Percentiles rank a stretch among this genome's conserved stretches.
These are phyloP conservation scores for Beris morrisii DNA, from an alignment of 2,888 invertebrate species.

Conservation along the genomic window DNA sequence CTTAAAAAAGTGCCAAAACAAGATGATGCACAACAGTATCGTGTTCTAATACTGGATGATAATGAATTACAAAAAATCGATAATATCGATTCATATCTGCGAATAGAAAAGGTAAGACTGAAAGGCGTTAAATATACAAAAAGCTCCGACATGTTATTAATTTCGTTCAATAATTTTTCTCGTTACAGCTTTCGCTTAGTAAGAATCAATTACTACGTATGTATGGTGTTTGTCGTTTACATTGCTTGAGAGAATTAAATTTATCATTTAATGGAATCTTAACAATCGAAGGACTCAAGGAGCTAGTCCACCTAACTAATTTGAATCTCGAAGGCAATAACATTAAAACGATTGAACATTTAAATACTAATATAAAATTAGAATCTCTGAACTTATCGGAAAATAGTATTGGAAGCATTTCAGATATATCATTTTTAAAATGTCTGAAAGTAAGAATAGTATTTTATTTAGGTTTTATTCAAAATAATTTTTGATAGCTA, in stretches of 20 bases:
- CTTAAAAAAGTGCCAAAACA: slow-evolving; percentile 77
- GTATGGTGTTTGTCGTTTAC: slow-evolving; percentile 81
- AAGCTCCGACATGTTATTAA: slow-evolving; percentile 13
- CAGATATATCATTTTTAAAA: slow-evolving; percentile 81
- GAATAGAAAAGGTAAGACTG: slow-evolving; percentile 71
- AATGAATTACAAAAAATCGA: slow-evolving; percentile 87
- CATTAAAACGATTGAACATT: slow-evolving; percentile 89
- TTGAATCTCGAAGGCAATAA: slow-evolving; percentile 86
- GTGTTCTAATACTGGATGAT: slow-evolving; percentile 76
- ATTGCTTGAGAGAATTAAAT: slow-evolving; percentile 77
- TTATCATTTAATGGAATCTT: slow-evolving; percentile 86
- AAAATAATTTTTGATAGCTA: neutral
- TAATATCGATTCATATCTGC: slow-evolving; percentile 79
- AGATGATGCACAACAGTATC: slow-evolving; percentile 68
- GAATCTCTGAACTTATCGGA: slow-evolving; percentile 86
- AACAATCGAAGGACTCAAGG: slow-evolving; percentile 87
- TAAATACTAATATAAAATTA: slow-evolving; percentile 78
- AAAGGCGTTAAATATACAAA: neutral
- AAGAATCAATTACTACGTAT: slow-evolving; percentile 85
- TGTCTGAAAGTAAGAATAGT: slow-evolving; percentile 71
- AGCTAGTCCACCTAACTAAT: slow-evolving; percentile 76
- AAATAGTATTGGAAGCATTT: slow-evolving; percentile 81
- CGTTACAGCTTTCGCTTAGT: slow-evolving; percentile 76
- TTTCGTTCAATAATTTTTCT: slow-evolving; percentile 31
- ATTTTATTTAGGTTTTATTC: slow-evolving; percentile 22